phyloP scores from a whole-genome alignment of 2,888 invertebrate genomes.

The Leucophenga maculata region DNA sequence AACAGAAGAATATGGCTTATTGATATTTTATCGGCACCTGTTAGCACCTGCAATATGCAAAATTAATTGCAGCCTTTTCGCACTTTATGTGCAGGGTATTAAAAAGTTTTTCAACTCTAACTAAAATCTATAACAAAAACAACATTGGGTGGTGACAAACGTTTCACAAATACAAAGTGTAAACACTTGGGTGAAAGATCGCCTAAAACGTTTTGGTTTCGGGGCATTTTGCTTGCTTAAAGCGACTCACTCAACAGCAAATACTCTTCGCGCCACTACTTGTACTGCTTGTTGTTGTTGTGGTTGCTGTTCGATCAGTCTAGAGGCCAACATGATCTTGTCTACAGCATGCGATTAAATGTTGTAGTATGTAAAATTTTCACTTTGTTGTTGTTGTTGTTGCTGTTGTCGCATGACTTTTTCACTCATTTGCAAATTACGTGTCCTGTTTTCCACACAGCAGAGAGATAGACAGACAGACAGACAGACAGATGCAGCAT shows the following conservation, averaged over 20 bases:
- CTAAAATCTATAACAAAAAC: too few species aligned
- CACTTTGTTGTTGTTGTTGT: conserved; percentile 18
- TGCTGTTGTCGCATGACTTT: conserved; percentile 34
- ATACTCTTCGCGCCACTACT: background rate
- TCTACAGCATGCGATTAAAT: conserved; percentile 21
- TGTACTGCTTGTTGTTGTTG: background rate
- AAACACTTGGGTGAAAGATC: too few species aligned
- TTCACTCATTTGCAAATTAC: conserved; percentile 56
- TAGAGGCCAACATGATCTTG: conserved; percentile 16
- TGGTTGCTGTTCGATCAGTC: background rate
- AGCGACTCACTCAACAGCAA: too few species aligned
- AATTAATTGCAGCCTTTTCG: too few species aligned
- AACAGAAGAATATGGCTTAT: too few species aligned
- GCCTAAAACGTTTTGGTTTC: background rate
- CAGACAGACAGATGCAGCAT: background rate
- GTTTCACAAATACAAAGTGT: background rate
- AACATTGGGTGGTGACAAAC: background rate
- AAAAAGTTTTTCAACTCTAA: too few species aligned
- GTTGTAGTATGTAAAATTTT: conserved; percentile 4
- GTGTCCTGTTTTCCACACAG: conserved; percentile 41
- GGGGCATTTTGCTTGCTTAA: too few species aligned
- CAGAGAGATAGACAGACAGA: too few species aligned
- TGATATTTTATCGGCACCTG: too few species aligned
- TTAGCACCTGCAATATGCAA: too few species aligned
- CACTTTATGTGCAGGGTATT: too few species aligned